Evolutionary conservation across 2,113 vertebrate species (phyloP).

Genomic region (Pardalotus punctatus): DNA sequence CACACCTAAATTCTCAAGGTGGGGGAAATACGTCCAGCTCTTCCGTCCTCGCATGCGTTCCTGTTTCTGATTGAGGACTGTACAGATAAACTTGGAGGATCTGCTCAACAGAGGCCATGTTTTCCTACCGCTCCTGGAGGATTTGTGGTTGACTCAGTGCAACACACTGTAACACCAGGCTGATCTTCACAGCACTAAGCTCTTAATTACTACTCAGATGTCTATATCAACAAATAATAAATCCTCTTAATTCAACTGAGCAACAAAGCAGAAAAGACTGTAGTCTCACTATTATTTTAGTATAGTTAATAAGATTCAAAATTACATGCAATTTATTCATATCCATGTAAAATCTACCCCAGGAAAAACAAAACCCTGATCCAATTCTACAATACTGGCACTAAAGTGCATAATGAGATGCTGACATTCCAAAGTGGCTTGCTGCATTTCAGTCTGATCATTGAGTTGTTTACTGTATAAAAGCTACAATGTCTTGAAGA

Average conservation of each 20-base stretch:
- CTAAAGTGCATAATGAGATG: background rate
- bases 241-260: constrained; percentile 12
- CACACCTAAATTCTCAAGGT: background rate
- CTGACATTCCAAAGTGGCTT: background rate
- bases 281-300: background rate
- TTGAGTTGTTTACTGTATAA: background rate
- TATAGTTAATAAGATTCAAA: background rate
- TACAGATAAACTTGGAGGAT: background rate
- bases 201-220: background rate
- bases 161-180: background rate
- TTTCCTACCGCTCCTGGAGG: background rate
- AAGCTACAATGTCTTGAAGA: background rate
- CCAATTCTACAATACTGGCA: background rate
- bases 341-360: background rate
- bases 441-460: background rate
- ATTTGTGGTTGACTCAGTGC: background rate
- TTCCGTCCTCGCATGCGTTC: rapidly evolving
- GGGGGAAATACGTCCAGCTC: background rate
- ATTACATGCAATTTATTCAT: background rate
- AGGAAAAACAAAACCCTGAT: background rate
- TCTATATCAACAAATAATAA: background rate
- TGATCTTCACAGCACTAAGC: background rate
- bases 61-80: background rate
- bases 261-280: background rate
- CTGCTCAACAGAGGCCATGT: background rate